Conservation (phyloP, 1,140 invertebrate species). For the Drosophila leontia region DNA sequence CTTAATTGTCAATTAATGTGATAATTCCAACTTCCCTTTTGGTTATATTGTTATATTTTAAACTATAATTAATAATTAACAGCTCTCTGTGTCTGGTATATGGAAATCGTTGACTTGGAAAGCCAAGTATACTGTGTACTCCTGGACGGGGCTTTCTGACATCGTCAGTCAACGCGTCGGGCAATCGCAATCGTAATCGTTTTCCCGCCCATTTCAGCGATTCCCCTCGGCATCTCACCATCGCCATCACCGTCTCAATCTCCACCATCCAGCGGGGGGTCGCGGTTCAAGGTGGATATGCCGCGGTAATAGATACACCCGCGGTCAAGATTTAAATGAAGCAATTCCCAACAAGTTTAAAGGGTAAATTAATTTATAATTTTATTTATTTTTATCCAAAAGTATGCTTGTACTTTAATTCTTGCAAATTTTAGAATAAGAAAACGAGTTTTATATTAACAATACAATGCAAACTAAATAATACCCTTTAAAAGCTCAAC, state of each 20-base stretch:
- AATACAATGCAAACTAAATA: neutral
- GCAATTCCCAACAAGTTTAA: neutral
- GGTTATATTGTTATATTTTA: neutral
- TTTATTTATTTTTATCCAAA: too few species aligned
- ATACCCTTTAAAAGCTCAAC: neutral
- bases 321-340: neutral
- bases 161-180: conserved; percentile 19
- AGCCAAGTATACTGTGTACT: neutral
- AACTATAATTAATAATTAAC: neutral
- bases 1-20: neutral
- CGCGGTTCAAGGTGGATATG: conserved; percentile 13
- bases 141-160: conserved; percentile 5
- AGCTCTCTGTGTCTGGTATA: too few species aligned
- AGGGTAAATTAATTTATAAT: neutral
- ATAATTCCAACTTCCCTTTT: neutral
- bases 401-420: neutral
- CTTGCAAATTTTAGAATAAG: neutral
- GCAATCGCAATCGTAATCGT: conserved; percentile 13
- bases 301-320: conserved; percentile 7
- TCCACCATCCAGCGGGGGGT: conserved; percentile 2
- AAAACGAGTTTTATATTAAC: neutral
- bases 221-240: neutral
- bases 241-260: neutral
- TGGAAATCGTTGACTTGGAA: neutral
- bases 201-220: conserved; percentile 19